phyloP scores from a whole-genome alignment of 2,797 vertebrate species.

The Acipenser transmontanus region DNA sequence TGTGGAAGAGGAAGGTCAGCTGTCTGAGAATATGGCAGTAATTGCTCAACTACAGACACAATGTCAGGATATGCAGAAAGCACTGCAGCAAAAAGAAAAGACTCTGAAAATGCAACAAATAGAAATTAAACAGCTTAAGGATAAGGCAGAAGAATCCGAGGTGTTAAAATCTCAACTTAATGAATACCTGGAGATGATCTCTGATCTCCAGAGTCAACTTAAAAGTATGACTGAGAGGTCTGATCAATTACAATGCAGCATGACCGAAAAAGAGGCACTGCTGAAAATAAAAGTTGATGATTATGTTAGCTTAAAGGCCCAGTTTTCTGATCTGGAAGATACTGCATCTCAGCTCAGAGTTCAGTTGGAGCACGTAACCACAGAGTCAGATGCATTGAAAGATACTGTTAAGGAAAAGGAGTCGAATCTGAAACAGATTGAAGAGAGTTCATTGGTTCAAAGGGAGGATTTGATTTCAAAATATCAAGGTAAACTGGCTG shows the following conservation, averaged over 20 bases:
- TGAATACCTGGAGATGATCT: slow-evolving; percentile 55
- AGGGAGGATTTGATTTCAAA: slow-evolving; percentile 45
- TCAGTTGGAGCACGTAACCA: slow-evolving; percentile 44
- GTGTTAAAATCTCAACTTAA: slow-evolving; percentile 50
- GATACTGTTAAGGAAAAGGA: slow-evolving; percentile 57
- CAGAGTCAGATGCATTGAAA: slow-evolving; percentile 54
- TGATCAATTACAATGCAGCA: slow-evolving; percentile 33
- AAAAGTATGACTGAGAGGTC: slow-evolving; percentile 36
- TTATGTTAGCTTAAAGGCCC: slow-evolving; percentile 40
- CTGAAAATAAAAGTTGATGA: slow-evolving; percentile 55
- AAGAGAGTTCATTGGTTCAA: slow-evolving; percentile 32
- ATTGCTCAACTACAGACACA: slow-evolving; percentile 55
- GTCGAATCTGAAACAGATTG: slow-evolving; percentile 34
- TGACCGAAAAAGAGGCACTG: slow-evolving; percentile 52
- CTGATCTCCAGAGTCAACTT: slow-evolving; percentile 48
- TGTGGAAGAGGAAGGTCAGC: slow-evolving; percentile 45
- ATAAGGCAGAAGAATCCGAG: slow-evolving; percentile 51
- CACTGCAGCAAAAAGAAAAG: slow-evolving; percentile 50
- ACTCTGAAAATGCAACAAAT: slow-evolving; percentile 44
- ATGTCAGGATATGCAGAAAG: slow-evolving; percentile 34
- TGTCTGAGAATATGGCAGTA: slow-evolving; percentile 38
- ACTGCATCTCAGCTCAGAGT: slow-evolving; percentile 39
- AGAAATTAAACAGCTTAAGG: slow-evolving; percentile 48
- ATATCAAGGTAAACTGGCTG: slow-evolving; percentile 55
- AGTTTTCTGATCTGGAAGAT: slow-evolving; percentile 51